A percentile compares a stretch with the other conserved stretches of the same genome.
These are phyloP conservation scores for Sarcophaga carnaria DNA, from an alignment of 2,888 invertebrate genomes.

Conservation along the genomic window DNA sequence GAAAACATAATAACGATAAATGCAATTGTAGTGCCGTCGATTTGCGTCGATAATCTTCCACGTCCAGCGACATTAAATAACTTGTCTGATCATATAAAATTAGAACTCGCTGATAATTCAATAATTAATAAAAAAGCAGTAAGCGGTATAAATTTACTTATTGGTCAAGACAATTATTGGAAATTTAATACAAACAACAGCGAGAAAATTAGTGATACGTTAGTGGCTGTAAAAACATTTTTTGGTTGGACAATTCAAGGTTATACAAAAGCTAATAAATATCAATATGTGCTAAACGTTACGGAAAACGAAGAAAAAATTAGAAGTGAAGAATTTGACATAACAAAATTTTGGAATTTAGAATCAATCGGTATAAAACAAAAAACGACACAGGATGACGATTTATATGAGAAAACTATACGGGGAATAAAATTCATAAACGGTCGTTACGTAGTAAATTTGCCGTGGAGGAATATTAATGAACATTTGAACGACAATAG, in stretches of 20 bases:
- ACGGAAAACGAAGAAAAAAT: not conserved
- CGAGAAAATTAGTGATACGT: constrained; percentile 41
- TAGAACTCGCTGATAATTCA: constrained; percentile 52
- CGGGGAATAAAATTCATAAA: constrained; percentile 1
- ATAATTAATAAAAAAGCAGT: constrained; percentile 7
- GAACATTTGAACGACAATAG: constrained; percentile 47
- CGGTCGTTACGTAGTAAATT: no score
- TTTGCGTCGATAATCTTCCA: constrained; percentile 42
- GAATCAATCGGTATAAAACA: constrained; percentile 60
- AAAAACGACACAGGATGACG: constrained; percentile 1
- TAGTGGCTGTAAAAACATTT: constrained; percentile 61
- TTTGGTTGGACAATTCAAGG: constrained; percentile 59
- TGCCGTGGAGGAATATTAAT: constrained; percentile 15
- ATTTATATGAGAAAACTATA: constrained; percentile 32
- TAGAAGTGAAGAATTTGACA: constrained; percentile 18
- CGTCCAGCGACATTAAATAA: constrained; percentile 29
- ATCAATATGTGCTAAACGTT: constrained; percentile 19
- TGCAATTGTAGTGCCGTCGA: constrained; percentile 51
- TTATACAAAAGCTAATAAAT: not conserved
- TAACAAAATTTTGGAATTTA: constrained; percentile 52
- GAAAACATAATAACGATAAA: constrained; percentile 34
- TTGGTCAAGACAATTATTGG: constrained; percentile 66
- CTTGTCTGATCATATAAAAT: constrained; percentile 10
- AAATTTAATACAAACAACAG: constrained; percentile 42
- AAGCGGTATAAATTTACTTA: constrained; percentile 51